Conservation (phyloP, 2,113 vertebrate species). For the Myotis yumanensis region DNA sequence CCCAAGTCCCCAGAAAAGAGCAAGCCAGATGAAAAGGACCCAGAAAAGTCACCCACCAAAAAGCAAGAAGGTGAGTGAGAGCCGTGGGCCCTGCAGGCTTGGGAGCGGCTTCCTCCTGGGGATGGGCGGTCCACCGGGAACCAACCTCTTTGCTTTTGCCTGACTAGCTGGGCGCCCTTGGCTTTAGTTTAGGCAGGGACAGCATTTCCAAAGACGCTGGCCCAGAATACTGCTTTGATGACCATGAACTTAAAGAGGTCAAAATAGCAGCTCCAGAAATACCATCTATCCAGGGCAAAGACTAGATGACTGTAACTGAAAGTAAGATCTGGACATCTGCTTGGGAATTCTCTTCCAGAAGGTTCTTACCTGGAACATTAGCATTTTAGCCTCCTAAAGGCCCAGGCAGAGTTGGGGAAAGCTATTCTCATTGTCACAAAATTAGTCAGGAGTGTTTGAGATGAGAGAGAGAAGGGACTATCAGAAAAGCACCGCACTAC, state of each 20-base stretch:
- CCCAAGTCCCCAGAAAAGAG: conserved; percentile 97
- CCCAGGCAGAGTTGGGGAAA: neutral
- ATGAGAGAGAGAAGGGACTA: neutral
- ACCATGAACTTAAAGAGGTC: neutral
- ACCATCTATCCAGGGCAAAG: neutral
- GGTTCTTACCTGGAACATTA: neutral
- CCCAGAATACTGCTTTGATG: neutral
- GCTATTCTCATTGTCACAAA: neutral
- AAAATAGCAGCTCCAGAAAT: neutral
- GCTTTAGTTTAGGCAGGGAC: neutral
- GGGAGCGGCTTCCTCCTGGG: neutral
- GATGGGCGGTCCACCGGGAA: accelerated
- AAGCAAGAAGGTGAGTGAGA: conserved; percentile 91
- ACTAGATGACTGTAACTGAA: neutral
- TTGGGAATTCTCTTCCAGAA: neutral
- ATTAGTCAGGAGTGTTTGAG: neutral
- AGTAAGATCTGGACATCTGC: neutral
- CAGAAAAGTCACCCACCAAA: conserved; percentile 96
- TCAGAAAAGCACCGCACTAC: accelerated
- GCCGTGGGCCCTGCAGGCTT: accelerated
- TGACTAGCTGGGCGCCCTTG: neutral
- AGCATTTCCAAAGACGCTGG: neutral
- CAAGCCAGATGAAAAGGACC: conserved; percentile 96
- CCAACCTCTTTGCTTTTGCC: neutral
- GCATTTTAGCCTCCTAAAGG: neutral